A percentile compares a stretch with the other conserved stretches of the same genome.
These are phyloP conservation scores for Agrotis clavis DNA, from an alignment of 2,888 invertebrate genomes.

Conservation along the genomic window DNA sequence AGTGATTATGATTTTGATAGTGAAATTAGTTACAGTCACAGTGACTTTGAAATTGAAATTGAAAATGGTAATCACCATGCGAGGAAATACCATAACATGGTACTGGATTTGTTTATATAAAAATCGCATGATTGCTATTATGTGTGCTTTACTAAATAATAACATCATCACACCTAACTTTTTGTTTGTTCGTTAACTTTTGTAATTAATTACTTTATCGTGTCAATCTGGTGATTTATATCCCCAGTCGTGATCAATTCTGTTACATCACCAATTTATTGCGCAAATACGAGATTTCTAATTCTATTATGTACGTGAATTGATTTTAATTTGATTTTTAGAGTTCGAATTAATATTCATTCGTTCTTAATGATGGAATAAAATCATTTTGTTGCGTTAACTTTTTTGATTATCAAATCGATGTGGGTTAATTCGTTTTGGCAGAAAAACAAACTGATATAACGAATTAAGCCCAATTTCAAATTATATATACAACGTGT, in stretches of 20 bases:
- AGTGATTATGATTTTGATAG: background rate
- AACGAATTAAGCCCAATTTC: too few relatives aligned
- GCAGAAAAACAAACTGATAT: background rate
- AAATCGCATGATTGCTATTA: too few relatives aligned
- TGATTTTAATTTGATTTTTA: slow-evolving; percentile 43
- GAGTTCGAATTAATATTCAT: slow-evolving; percentile 16
- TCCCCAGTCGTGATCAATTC: slow-evolving; percentile 37
- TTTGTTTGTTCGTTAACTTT: slow-evolving; percentile 59
- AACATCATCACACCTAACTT: too few relatives aligned
- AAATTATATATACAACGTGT: too few relatives aligned
- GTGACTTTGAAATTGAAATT: too few relatives aligned
- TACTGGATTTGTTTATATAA: too few relatives aligned
- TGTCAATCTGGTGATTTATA: slow-evolving; percentile 51
- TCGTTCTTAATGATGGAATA: background rate
- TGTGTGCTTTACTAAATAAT: too few relatives aligned
- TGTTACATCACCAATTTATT: slow-evolving; percentile 58
- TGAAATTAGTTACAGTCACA: slow-evolving; percentile 1
- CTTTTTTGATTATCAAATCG: background rate
- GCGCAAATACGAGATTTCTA: slow-evolving; percentile 59
- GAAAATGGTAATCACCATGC: too few relatives aligned
- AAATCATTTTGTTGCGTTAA: background rate
- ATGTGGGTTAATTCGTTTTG: background rate
- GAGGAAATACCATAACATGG: too few relatives aligned
- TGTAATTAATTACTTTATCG: slow-evolving; percentile 60
- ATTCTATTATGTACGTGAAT: slow-evolving; percentile 34